Evolutionary conservation across 2,888 invertebrate genomes (phyloP).

Genomic region (Aphelenchoides bicaudatus): DNA sequence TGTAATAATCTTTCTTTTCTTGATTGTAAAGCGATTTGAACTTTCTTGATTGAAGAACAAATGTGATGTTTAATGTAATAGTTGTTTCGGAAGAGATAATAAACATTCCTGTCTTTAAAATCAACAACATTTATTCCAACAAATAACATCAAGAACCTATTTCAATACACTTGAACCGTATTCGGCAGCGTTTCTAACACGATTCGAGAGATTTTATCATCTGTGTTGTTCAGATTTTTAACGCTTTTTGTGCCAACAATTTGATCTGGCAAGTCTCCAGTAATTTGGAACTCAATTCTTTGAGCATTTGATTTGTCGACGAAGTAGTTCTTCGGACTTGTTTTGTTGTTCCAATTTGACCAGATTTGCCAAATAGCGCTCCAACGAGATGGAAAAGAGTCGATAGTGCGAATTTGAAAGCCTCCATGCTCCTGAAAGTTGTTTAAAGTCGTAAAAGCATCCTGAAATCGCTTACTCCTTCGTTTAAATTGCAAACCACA

Average conservation of each 20-base stretch:
- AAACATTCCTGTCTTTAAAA: no score
- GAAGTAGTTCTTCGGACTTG: neutral
- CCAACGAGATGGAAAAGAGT: neutral
- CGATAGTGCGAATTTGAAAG: neutral
- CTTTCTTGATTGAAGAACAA: no score
- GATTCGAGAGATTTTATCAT: neutral
- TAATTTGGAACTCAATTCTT: neutral
- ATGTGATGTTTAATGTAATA: no score
- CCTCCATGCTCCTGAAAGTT: neutral
- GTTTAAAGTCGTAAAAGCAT: neutral
- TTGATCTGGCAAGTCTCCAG: neutral
- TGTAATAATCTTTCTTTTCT: no score
- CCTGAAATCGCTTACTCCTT: conserved; percentile 3
- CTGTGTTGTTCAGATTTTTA: neutral
- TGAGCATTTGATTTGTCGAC: neutral
- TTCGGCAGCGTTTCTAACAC: neutral
- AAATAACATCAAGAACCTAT: neutral
- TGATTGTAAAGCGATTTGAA: no score
- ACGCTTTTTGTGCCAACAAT: neutral
- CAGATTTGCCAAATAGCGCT: neutral
- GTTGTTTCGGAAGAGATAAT: no score
- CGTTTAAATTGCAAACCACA: neutral
- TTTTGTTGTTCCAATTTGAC: neutral
- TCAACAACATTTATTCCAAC: no score
- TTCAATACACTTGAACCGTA: neutral